A percentile compares a stretch with the other conserved stretches of the same genome.
phyloP scores from a whole-genome alignment of 2,888 invertebrate genomes.

The Mesorhabditis belari region DNA sequence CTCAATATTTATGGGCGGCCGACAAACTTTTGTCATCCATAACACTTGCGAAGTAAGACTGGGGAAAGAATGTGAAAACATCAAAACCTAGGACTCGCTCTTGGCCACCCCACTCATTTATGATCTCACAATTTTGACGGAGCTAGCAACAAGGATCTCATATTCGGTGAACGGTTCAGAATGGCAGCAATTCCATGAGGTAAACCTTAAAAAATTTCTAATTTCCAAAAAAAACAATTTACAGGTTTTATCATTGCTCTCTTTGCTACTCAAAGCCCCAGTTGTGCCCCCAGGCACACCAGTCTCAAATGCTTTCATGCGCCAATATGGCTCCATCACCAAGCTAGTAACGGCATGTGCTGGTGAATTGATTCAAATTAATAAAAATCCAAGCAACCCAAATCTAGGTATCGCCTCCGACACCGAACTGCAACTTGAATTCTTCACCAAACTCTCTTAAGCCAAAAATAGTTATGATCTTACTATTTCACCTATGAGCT shows the following conservation, averaged over 20 bases:
- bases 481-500: not conserved
- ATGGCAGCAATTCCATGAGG: constrained; percentile 40
- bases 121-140: constrained; percentile 78
- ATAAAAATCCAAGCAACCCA: too few relatives aligned
- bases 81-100: constrained; percentile 81
- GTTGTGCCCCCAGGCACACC: constrained; percentile 73
- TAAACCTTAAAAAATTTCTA: constrained; percentile 4
- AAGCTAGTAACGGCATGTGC: constrained; percentile 78
- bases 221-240: too few relatives aligned
- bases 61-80: too few relatives aligned
- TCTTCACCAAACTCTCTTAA: constrained; percentile 55
- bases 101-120: constrained; percentile 84
- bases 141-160: constrained; percentile 72
- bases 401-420: constrained; percentile 54
- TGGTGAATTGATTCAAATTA: too few relatives aligned
- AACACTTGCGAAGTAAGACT: constrained; percentile 78
- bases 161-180: constrained; percentile 30
- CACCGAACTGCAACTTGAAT: constrained; percentile 61
- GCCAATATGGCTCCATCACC: constrained; percentile 78
- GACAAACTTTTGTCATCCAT: constrained; percentile 84
- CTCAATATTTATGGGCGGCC: constrained; percentile 79
- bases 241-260: constrained; percentile 70
- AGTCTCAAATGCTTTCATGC: constrained; percentile 79
- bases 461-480: constrained; percentile 7
- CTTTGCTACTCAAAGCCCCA: constrained; percentile 85